Evolutionary conservation across 2,888 invertebrate species (phyloP).

Genomic region (Dolichopus griseipennis): DNA sequence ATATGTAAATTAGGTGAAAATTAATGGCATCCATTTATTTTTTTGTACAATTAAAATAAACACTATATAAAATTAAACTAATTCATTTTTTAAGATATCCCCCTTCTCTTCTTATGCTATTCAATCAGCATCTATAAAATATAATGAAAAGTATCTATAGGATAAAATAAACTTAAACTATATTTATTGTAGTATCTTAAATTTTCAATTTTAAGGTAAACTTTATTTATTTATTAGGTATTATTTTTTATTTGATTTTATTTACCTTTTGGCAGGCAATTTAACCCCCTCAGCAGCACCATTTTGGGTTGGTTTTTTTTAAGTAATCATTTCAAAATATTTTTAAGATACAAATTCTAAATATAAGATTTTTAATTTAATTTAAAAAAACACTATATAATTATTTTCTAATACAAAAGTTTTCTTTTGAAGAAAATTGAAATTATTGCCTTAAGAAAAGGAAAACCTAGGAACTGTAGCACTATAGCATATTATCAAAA

Average conservation of each 20-base stretch:
- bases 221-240: not conserved
- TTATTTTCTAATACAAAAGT: not conserved
- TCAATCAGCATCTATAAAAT: too few species aligned
- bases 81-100: too few species aligned
- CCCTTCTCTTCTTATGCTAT: too few species aligned
- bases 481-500: not conserved
- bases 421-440: not conserved
- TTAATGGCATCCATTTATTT: slow-evolving; percentile 2
- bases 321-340: not conserved
- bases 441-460: not conserved
- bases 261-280: not conserved
- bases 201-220: not conserved
- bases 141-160: too few species aligned
- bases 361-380: not conserved
- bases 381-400: not conserved
- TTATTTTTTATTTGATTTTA: not conserved
- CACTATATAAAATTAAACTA: too few species aligned
- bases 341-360: not conserved
- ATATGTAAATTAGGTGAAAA: slow-evolving; percentile 4
- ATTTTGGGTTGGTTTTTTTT: not conserved
- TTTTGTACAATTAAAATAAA: too few species aligned
- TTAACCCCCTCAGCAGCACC: not conserved
- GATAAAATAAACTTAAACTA: too few species aligned
- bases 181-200: not conserved
- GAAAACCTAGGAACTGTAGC: not conserved